phyloP scores from a whole-genome alignment of 2,888 invertebrate species.

The Chamaedrilus cognettii region DNA sequence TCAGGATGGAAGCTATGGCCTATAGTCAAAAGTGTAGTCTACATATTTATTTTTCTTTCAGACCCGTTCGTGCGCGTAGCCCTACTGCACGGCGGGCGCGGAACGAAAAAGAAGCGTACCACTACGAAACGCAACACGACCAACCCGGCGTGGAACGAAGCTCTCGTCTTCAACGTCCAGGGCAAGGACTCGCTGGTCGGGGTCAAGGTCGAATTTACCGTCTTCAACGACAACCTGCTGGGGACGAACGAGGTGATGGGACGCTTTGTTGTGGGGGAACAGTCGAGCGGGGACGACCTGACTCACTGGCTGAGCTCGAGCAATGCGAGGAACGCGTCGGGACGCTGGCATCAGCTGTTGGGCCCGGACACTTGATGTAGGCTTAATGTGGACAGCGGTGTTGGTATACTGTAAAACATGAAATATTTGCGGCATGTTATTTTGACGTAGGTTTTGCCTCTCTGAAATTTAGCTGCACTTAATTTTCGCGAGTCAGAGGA shows the following conservation, averaged over 20 bases:
- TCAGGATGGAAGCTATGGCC: too few species aligned
- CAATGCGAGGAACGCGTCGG: constrained; percentile 45
- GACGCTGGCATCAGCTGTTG: constrained; percentile 48
- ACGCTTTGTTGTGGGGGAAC: constrained; percentile 63
- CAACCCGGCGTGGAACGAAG: constrained; percentile 91
- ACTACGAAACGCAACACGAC: constrained; percentile 74
- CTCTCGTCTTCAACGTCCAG: constrained; percentile 74
- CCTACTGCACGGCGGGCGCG: constrained; percentile 79
- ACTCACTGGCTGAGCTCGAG: constrained; percentile 52
- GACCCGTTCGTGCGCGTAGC: constrained; percentile 89
- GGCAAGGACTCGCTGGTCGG: constrained; percentile 64
- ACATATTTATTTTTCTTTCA: too few species aligned
- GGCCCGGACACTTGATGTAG: not conserved
- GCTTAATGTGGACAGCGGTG: too few species aligned
- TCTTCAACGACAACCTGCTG: constrained; percentile 68
- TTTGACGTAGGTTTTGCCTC: not conserved
- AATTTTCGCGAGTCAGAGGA: too few species aligned
- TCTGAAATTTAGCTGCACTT: too few species aligned
- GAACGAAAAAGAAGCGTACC: constrained; percentile 84
- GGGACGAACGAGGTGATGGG: constrained; percentile 67
- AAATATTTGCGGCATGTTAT: not conserved
- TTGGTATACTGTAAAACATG: too few species aligned
- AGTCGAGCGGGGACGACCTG: constrained; percentile 46
- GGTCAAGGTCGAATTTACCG: constrained; percentile 67
- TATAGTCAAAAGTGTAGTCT: too few species aligned